phyloP scores from a whole-genome alignment of 2,888 invertebrate genomes.

The Synanthedon myopaeformis region DNA sequence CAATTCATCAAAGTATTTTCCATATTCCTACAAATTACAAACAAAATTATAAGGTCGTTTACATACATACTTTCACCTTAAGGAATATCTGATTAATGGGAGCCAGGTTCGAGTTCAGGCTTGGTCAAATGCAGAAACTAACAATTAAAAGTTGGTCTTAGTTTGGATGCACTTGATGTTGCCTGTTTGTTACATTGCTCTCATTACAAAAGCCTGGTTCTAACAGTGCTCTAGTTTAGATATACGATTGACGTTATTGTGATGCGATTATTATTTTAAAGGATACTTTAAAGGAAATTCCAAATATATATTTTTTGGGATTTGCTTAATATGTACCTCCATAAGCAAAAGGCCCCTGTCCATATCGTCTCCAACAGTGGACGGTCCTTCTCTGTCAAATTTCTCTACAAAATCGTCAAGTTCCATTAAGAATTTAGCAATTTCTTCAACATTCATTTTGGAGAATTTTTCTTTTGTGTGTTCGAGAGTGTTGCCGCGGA shows the following conservation, averaged over 20 bases:
- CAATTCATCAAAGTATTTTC: constrained; percentile 73
- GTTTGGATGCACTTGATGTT: no score
- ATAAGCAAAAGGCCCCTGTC: constrained; percentile 78
- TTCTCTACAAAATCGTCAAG: constrained; percentile 76
- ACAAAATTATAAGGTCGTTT: not conserved
- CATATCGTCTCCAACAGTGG: constrained; percentile 81
- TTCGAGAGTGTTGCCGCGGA: constrained; percentile 76
- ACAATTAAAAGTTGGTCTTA: no score
- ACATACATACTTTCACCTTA: no score
- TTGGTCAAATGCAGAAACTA: no score
- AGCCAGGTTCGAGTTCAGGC: no score
- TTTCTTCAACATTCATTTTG: constrained; percentile 81
- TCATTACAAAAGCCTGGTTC: no score
- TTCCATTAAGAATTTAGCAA: constrained; percentile 74
- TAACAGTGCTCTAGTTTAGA: no score
- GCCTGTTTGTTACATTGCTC: no score
- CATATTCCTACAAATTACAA: constrained; percentile 62
- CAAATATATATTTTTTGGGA: not conserved
- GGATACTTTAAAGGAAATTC: no score
- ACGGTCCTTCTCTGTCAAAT: constrained; percentile 83
- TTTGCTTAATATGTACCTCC: constrained; percentile 18
- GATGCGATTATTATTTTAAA: no score
- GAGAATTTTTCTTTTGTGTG: constrained; percentile 90
- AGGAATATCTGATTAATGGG: no score
- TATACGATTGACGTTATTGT: no score